phyloP scores from a whole-genome alignment of 2,888 invertebrate species.

The Eupithecia inturbata region DNA sequence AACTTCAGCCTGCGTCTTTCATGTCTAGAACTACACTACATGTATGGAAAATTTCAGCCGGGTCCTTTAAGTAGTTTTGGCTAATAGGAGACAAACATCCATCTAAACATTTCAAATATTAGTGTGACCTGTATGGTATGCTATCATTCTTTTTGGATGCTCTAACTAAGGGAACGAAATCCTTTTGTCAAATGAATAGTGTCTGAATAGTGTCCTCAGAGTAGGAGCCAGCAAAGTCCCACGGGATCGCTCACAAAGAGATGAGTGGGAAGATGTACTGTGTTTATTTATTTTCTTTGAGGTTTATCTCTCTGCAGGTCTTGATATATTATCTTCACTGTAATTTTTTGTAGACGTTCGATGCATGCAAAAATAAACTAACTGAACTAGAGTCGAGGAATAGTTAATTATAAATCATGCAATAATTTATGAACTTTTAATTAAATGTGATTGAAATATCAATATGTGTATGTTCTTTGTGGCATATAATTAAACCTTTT shows the following conservation, averaged over 20 bases:
- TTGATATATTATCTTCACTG: slow-evolving; percentile 47
- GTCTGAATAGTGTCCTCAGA: background rate
- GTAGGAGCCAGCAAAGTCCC: slow-evolving; percentile 28
- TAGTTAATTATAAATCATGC: background rate
- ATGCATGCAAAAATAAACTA: slow-evolving; percentile 13
- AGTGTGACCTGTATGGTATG: too few relatives aligned
- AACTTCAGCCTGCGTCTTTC: too few relatives aligned
- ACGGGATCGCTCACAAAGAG: slow-evolving; percentile 49
- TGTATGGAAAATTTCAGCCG: too few relatives aligned
- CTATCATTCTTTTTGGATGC: too few relatives aligned
- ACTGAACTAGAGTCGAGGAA: background rate
- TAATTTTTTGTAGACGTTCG: slow-evolving; percentile 11
- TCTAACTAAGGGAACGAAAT: background rate
- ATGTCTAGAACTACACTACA: too few relatives aligned
- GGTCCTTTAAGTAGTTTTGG: too few relatives aligned
- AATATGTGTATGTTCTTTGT: background rate
- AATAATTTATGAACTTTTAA: background rate
- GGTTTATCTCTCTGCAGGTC: slow-evolving; percentile 42
- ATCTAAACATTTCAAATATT: too few relatives aligned
- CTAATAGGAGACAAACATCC: too few relatives aligned
- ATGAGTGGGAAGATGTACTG: slow-evolving; percentile 58
- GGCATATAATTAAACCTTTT: too few relatives aligned
- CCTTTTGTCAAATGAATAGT: background rate
- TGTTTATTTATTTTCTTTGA: slow-evolving; percentile 50
- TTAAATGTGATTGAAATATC: background rate